Base-by-base conservation (phyloP, 2,797 vertebrate species). In the Sebastes itinus region DNA sequence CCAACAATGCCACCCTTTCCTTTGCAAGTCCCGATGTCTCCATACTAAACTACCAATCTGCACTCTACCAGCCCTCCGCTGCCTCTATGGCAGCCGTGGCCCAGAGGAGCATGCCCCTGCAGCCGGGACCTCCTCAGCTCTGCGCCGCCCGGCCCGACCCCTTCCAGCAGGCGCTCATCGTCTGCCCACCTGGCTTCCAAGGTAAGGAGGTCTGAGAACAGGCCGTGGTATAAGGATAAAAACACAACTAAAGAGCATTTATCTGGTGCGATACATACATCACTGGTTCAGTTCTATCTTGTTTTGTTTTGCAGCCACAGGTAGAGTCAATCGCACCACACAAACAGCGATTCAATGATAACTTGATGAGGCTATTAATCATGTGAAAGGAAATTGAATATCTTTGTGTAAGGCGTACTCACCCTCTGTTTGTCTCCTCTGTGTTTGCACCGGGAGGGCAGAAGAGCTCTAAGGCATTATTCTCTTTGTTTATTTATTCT, bases 111-210 rank as follows among this genome's bases (percentile, higher is more conserved):
- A 97, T 99, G 97, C 97, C 98, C 82, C 95, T 99, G 90, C 99
- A 99, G 96, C 96, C 97, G 0, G 97, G 96, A 79, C 96, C 97
- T 6, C 96, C 99, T 72, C 98, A 98, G 95, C 97, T 99, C 89
- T 99, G 98, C 77, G 96, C 98, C 33, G 94, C 96, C 89, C 97
- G 98, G 71, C 97, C 98, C 0, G 99, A 99, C 95, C 98, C 99
- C 94, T 98, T 99, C 96, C 99, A 99, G 96, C 99, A 99, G 96
- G 98, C 98, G 2, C 97, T 99, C 93, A 99, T 99, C 28, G 99
- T 99, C 92, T 99, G 99, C 93, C 99, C 98, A 7, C 98, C 98
- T n/a, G 96, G 97, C 94, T 99, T 99, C 96, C 98, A 99, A 98
- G 99, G 98, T 99, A 94, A 96, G 95, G 14, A 55, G 14, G 4